phyloP scores from a whole-genome alignment of 2,113 vertebrate genomes.

The Strigops habroptila region DNA sequence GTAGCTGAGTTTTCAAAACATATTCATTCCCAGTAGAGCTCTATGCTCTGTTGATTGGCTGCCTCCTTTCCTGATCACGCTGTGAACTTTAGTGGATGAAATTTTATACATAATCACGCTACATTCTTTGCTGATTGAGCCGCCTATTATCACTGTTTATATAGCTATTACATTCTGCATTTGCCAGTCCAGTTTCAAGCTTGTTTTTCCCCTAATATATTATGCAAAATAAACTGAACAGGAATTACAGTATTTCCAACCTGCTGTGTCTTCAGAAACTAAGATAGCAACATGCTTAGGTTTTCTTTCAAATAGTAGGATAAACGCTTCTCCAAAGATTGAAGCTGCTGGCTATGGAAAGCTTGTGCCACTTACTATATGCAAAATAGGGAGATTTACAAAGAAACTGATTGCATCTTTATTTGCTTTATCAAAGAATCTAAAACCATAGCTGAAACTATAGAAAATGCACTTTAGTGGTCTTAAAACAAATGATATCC shows the following conservation, averaged over 20 bases:
- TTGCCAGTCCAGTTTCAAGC: slow-evolving; percentile 58
- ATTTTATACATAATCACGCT: slow-evolving; percentile 69
- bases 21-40: slow-evolving; percentile 45
- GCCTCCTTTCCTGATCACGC: slow-evolving; percentile 53
- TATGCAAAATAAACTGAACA: slow-evolving; percentile 70
- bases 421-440: slow-evolving; percentile 70
- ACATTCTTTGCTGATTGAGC: slow-evolving; percentile 69
- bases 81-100: slow-evolving; percentile 67
- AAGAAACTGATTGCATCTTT: slow-evolving; percentile 75
- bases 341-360: slow-evolving; percentile 52
- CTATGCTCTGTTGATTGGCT: slow-evolving; percentile 26
- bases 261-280: slow-evolving; percentile 69
- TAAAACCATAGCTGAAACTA: slow-evolving; percentile 63
- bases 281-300: slow-evolving; percentile 63
- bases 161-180: slow-evolving; percentile 28
- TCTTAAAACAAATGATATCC: slow-evolving; percentile 55
- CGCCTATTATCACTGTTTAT: slow-evolving; percentile 48
- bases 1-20: slow-evolving; percentile 63
- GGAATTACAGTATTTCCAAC: slow-evolving; percentile 71
- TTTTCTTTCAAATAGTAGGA: slow-evolving; percentile 62
- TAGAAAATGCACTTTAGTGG: slow-evolving; percentile 58
- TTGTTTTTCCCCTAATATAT: slow-evolving; percentile 63
- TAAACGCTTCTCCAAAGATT: slow-evolving; percentile 62
- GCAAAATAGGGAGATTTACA: slow-evolving; percentile 71
- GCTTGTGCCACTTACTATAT: slow-evolving; percentile 62